Evolutionary conservation across 2,888 invertebrate genomes (phyloP), one percentile per base, ranked within the genome.

Genomic region (Blastobasis adustella): DNA sequence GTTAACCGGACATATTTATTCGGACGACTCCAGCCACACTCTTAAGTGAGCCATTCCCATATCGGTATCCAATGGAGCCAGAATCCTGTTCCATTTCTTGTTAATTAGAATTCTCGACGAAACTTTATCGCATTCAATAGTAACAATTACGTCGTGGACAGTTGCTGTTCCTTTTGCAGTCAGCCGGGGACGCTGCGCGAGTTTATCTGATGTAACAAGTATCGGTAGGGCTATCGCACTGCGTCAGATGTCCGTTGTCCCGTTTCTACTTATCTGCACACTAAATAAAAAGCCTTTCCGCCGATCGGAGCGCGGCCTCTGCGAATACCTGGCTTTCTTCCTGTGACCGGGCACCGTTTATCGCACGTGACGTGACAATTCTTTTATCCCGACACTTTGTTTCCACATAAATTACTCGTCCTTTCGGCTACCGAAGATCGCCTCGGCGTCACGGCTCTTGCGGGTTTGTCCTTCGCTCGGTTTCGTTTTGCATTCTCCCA

Each of bases 401-500:
- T 78, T 78, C 69, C 73, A 76, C 73, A 84, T 82, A 84, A 84
- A 83, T 85, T 82, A 80, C 77, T 72, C 60, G 63, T 61, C 57
- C 62, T 72, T 73, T 73, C 67, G 65, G 72, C 78, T 75, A 78
- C 79, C 71, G 72, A 72, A 69, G 67, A 73, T 71, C 70, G 71
- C 73, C 65, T 65, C 68, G 69, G 72, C 69, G 71, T 76, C 68
- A 71, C 73, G 68, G 68, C 50, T 54, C 66, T 74, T 72, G 73
- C 75, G 78, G 71, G 68, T 75, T 74, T 74, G 69, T 75, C 67
- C 67, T 73, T 72, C 72, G 71, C 73, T 74, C 65, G 61, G 63
- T 61, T 71, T 83, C 77, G 75, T 86, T 87, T 88, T 86, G 82
- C 85, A 86, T 88, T 85, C 86, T 77, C 60, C 78, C 84, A 84